Percentiles rank a stretch among this genome's conserved stretches.
These are phyloP conservation scores for Drosophila grimshawi DNA, from an alignment of 1,140 invertebrate genomes.

Conservation along the genomic window DNA sequence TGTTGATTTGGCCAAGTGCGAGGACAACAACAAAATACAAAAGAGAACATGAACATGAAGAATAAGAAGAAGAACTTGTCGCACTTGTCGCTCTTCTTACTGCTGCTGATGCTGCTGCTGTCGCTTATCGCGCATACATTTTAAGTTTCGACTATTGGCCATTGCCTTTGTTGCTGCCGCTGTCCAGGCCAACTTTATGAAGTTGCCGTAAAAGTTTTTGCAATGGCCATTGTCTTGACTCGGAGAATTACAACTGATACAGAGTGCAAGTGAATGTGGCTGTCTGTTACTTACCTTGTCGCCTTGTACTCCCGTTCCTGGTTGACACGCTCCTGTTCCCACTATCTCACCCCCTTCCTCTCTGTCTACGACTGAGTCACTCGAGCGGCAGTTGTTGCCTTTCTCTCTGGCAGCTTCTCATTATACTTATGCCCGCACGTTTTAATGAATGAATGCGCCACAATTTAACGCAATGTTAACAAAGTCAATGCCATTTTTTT, in stretches of 20 bases:
- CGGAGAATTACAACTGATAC: conserved; percentile 61
- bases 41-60: conserved; percentile 9
- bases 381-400: conserved; percentile 14
- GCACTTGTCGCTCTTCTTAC: conserved; percentile 33
- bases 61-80: not conserved
- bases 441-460: conserved; percentile 76
- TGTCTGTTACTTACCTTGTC: not conserved
- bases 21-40: conserved; percentile 26
- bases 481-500: conserved; percentile 78
- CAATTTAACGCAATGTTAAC: conserved; percentile 80
- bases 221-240: conserved; percentile 41
- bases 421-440: conserved; percentile 38
- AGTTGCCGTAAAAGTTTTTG: conserved; percentile 35
- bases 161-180: conserved; percentile 48
- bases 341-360: no score
- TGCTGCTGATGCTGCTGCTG: conserved; percentile 28
- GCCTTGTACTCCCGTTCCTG: not conserved
- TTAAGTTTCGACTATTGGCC: conserved; percentile 71
- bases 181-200: conserved; percentile 47
- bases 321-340: conserved; percentile 6
- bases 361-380: no score
- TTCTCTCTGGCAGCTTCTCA: conserved; percentile 39
- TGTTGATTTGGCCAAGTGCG: conserved; percentile 31
- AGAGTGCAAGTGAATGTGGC: conserved; percentile 67
- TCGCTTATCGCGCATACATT: conserved; percentile 65